phyloP scores from a whole-genome alignment of 37 sponge, comb jelly and placozoan genomes.

The Axinella damicornis region DNA sequence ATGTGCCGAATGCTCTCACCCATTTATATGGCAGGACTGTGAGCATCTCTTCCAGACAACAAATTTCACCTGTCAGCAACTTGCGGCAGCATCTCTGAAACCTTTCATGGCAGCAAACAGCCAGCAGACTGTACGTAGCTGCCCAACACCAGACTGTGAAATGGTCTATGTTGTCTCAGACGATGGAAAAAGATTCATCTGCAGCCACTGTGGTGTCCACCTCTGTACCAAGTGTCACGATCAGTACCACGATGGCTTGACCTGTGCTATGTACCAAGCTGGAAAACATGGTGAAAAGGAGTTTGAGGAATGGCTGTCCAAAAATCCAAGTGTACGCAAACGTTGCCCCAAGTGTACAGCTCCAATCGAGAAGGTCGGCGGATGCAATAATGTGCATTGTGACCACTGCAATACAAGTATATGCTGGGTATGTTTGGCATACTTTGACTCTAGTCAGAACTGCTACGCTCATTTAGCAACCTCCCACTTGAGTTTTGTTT shows the following conservation, averaged over 20 bases:
- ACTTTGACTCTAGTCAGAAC: conserved; percentile 33
- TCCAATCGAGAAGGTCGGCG: conserved; percentile 72
- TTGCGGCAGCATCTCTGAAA: conserved; percentile 33
- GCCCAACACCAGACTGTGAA: conserved; percentile 77
- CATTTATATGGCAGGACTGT: conserved; percentile 77
- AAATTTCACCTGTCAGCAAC: conserved; percentile 11
- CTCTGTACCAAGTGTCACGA: conserved; percentile 64
- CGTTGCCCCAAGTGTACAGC: conserved; percentile 66
- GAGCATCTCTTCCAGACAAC: conserved; percentile 37
- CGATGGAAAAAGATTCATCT: conserved; percentile 41
- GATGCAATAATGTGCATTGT: conserved; percentile 62
- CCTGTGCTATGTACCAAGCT: conserved; percentile 48
- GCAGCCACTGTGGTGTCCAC: conserved; percentile 49
- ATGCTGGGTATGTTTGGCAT: conserved; percentile 72
- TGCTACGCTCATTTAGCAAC: conserved; percentile 65
- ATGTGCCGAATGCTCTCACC: conserved; percentile 71
- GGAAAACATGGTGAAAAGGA: conserved; percentile 7
- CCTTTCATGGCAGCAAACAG: conserved; percentile 24
- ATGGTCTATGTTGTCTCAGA: conserved; percentile 60
- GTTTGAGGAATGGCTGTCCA: conserved; percentile 52
- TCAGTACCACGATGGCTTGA: conserved; percentile 64
- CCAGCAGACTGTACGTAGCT: conserved; percentile 22
- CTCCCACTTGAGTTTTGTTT: too few species aligned
- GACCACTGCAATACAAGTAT: conserved; percentile 59
- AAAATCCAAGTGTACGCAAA: conserved; percentile 39